Percentiles rank a stretch among this genome's conserved stretches.
Conservation (phyloP, 1,140 invertebrate species). For the Odontomachus brunneus region DNA sequence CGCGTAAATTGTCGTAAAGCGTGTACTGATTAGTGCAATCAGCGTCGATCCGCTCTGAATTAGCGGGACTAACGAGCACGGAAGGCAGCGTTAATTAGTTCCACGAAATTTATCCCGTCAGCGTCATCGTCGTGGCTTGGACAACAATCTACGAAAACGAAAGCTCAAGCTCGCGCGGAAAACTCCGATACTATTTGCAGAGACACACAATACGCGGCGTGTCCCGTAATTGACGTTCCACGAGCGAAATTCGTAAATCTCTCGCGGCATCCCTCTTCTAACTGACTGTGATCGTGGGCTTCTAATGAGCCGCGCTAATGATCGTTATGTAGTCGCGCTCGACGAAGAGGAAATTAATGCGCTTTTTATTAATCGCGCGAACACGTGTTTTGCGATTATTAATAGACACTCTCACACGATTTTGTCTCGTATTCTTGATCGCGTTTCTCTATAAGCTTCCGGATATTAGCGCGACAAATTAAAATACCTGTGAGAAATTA, state of each 20-base stretch:
- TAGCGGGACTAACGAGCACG: constrained; percentile 55
- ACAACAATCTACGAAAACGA: constrained; percentile 40
- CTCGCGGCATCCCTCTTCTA: constrained; percentile 17
- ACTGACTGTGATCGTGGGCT: constrained; percentile 28
- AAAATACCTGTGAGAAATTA: not conserved
- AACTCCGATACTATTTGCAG: constrained; percentile 20
- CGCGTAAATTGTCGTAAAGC: constrained; percentile 32
- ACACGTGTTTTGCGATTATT: not conserved
- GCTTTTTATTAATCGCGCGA: constrained; percentile 28
- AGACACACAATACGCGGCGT: not conserved
- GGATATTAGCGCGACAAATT: not conserved
- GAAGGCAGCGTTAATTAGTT: constrained; percentile 67
- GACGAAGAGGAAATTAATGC: constrained; percentile 41
- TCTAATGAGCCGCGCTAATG: constrained; percentile 59
- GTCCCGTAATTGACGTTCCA: constrained; percentile 41
- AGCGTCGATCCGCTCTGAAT: constrained; percentile 68
- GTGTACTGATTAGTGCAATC: constrained; percentile 67
- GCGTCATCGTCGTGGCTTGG: not conserved
- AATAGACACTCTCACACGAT: not conserved
- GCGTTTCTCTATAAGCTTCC: too few species aligned
- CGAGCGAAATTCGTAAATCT: constrained; percentile 59
- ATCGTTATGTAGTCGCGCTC: constrained; percentile 15
- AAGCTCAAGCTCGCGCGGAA: not conserved
- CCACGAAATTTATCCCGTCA: constrained; percentile 60
- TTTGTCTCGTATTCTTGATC: not conserved